Base-by-base conservation (phyloP, 2,797 vertebrate species). In the Sternarchorhynchus goeldii region DNA sequence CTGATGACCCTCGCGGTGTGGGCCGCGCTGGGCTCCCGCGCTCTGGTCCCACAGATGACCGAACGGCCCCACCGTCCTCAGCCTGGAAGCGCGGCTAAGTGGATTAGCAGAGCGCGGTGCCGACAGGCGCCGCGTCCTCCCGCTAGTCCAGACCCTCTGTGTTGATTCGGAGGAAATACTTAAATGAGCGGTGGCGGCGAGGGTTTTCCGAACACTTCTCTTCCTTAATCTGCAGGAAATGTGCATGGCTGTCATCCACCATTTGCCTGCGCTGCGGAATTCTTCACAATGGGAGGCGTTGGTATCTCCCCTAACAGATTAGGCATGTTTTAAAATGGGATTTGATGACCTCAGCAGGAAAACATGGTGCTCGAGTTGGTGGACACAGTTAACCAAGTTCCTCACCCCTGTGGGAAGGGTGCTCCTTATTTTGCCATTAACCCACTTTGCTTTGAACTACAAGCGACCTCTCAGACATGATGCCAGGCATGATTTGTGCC, bases 171-270 rank as follows among this genome's bases (percentile, higher is more conserved):
- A 72, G 69, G 73, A 81, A 76, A 67, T 75, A 55, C 68, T 70
- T 70, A 85, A 86, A 86, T 85, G 84, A 71, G 21, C 34, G 45
- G 73, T 62, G 29, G 45, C 2, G 10, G 3, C 7, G 18, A 60
- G 63, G 73, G 29, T 60, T 71, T 75, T 75, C 50, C 29, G 29
- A 31, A 36, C 39, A 4, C 32, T 6, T 17, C 65, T 68, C 41
- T 50, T 60, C 55, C 70, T 79, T 87, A 85, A 86, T 86, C 85
- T 84, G 66, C 72, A 62, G 53, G 77, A 76, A 85, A 86, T 84
- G 83, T 84, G 87, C 81, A 45, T 73, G 18, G 83, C 83, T 85
- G 82, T 88, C 81, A 86, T 85, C 82, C 65, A n/a, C n/a, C 57
- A 4, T 69, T 72, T 84, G 82, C 83, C 83, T 85, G 84, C 72